Percentiles rank a stretch among this genome's conserved stretches.
These are phyloP conservation scores for Octomys mimax DNA, from an alignment of 2,797 vertebrate genomes.

Conservation along the genomic window DNA sequence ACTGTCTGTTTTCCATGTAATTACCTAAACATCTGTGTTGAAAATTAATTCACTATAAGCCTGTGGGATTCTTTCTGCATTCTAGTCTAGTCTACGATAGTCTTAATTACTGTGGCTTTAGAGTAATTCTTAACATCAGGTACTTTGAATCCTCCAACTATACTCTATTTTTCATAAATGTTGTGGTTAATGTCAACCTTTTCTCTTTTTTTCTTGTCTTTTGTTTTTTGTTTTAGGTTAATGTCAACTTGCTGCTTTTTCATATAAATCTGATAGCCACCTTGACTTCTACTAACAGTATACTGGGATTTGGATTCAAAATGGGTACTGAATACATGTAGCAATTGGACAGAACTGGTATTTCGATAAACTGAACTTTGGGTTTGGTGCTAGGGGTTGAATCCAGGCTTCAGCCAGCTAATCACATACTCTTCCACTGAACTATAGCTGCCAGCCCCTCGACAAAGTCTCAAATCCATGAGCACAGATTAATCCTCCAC, in stretches of 20 bases:
- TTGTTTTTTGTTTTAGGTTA: background rate
- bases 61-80: background rate
- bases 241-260: background rate
- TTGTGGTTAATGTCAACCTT: background rate
- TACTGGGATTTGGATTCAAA: background rate
- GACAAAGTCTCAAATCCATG: background rate
- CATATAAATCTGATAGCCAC: background rate
- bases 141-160: background rate
- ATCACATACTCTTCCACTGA: background rate
- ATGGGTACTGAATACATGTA: background rate
- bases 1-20: background rate
- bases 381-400: background rate
- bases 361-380: background rate
- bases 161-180: background rate
- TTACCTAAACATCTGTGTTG: background rate
- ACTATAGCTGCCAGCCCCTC: no score
- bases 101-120: background rate
- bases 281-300: background rate
- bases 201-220: no score
- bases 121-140: background rate
- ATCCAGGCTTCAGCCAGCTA: background rate
- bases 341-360: background rate
- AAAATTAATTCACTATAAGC: background rate
- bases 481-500: background rate
- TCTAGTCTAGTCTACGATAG: background rate